phyloP scores from a whole-genome alignment of 2,113 vertebrate genomes.

The Eretmochelys imbricata region DNA sequence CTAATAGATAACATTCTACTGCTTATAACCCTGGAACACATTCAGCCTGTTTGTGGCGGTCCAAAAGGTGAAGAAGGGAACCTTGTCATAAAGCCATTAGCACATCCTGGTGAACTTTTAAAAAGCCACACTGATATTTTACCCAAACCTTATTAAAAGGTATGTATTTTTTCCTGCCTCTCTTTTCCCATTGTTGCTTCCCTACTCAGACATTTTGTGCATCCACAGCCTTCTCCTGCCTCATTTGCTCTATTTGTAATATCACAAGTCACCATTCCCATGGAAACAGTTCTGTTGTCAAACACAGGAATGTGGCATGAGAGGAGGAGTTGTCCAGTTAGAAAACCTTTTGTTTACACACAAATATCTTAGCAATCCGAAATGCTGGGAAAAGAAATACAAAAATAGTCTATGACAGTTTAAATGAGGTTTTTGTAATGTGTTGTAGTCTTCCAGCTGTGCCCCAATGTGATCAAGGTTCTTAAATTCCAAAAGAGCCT shows the following conservation, averaged over 20 bases:
- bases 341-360: slow-evolving; percentile 31
- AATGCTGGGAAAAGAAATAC: slow-evolving; percentile 37
- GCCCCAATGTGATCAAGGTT: slow-evolving; percentile 57
- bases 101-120: background rate
- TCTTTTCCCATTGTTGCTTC: background rate
- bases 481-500: slow-evolving; percentile 64
- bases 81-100: fast-evolving
- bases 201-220: background rate
- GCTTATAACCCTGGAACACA: background rate
- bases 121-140: fast-evolving
- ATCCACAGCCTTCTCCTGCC: background rate
- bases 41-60: background rate
- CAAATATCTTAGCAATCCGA: slow-evolving; percentile 48
- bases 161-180: background rate
- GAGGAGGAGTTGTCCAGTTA: background rate
- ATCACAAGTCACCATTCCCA: slow-evolving; percentile 23
- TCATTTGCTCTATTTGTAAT: background rate
- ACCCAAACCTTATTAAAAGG: background rate
- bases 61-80: background rate
- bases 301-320: background rate
- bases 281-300: slow-evolving; percentile 23
- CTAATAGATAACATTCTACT: background rate
- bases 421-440: slow-evolving; percentile 71
- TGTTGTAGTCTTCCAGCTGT: slow-evolving; percentile 60
- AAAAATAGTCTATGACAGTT: slow-evolving; percentile 43